Base-by-base conservation (phyloP, 2,113 vertebrate species). In the Mustela lutreola region DNA sequence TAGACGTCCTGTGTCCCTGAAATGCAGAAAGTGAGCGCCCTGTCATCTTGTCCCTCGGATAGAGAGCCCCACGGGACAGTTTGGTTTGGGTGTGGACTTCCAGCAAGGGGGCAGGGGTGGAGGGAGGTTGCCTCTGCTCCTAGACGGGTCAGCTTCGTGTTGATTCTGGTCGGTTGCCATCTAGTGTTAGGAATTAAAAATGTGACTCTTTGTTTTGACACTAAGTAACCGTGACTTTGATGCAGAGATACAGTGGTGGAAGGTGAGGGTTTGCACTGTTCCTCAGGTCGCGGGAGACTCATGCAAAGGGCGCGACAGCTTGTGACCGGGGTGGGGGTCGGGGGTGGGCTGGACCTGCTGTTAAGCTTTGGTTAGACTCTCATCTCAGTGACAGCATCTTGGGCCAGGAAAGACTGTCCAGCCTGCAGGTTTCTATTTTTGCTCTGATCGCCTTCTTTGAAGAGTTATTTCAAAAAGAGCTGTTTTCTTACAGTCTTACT, bases 21-120 rank as follows among this genome's bases (percentile, higher is more conserved):
- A 21, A 10, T 45, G 42, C 67, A 45, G 62, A 58, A 45, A 4
- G 81, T 22, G 26, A 50, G 8, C 33, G 11, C 33, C 39, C 28
- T 50, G 8, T 3, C 3, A 10, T n/a, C 50, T 53, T 14, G 50
- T 53, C 48, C 67, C 11, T 50, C 60, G 2, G 0, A 7, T 0
- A 0, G 70, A 36, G 10, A 36, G 10, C 31, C 73, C 1, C 12
- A 16, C 7, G 0, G 11, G 48, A 2, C 0, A 7, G 24, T 14
- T 39, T 19, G 62, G 62, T 53, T 1, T 50, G 73, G 71, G 18
- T 15, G 3, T 4, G 11, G 50, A 12, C 18, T 33, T 21, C 21
- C 31, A 1, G 11, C 1, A 11, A 12, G 53, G 53, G 16, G 15
- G 53, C 2, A 5, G 53, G 4, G 5, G 16, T 56, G 53, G 50